Conservation (phyloP, 2,113 vertebrate genomes). For the Dermatemys mawii region DNA sequence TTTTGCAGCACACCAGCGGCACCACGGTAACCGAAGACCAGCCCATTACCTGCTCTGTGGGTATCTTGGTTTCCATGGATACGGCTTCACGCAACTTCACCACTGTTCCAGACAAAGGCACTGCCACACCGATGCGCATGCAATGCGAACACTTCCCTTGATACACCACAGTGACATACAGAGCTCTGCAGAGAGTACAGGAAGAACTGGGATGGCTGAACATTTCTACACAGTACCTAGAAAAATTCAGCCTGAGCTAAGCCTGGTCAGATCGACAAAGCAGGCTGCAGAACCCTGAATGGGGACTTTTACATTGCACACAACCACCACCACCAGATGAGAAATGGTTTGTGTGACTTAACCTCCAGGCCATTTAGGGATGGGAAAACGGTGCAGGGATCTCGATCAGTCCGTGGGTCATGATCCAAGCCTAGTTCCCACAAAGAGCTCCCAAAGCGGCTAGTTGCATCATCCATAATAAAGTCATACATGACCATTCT, state of each 20-base stretch:
- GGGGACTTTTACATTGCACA: neutral
- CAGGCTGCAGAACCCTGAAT: neutral
- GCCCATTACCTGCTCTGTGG: constrained; percentile 89
- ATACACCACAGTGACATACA: constrained; percentile 96
- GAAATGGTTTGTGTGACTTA: no score
- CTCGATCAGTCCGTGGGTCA: neutral
- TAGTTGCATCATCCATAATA: neutral
- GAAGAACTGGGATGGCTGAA: constrained; percentile 13
- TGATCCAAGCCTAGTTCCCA: neutral
- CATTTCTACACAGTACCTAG: neutral
- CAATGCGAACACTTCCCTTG: constrained; percentile 98
- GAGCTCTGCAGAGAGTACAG: constrained; percentile 81
- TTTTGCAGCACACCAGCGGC: fast-evolving
- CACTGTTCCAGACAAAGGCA: constrained; percentile 92
- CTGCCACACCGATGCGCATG: constrained; percentile 94
- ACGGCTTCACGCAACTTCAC: constrained; percentile 93
- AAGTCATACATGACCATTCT: neutral
- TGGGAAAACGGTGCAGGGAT: neutral
- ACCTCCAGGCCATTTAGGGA: neutral
- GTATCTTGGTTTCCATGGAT: constrained; percentile 95
- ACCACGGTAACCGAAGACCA: fast-evolving
- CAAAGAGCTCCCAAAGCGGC: neutral
- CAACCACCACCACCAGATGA: no score
- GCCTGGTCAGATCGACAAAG: neutral
- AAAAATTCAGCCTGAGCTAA: neutral